Evolutionary conservation across 2,113 vertebrate genomes (phyloP).

Genomic region (Jacana jacana): DNA sequence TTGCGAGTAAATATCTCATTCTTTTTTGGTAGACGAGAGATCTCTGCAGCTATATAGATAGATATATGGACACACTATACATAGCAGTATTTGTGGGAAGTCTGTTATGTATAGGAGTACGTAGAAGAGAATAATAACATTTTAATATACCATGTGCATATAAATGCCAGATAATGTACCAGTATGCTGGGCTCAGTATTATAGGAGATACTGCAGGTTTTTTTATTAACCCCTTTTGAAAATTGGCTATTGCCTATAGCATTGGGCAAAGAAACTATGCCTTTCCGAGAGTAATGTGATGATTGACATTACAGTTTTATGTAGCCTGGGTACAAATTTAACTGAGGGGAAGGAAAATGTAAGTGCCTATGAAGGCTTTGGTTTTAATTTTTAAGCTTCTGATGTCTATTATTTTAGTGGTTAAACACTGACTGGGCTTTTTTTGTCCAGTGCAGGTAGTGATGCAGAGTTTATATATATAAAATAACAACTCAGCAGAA

Average conservation of each 20-base stretch:
- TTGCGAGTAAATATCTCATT: background rate
- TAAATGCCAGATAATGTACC: background rate
- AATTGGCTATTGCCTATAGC: background rate
- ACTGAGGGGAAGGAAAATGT: background rate
- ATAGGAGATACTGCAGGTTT: background rate
- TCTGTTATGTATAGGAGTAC: background rate
- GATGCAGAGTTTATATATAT: background rate
- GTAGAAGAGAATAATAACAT: background rate
- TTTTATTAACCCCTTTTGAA: background rate
- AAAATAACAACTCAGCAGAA: constrained; percentile 19
- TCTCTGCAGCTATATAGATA: background rate
- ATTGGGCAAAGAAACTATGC: background rate
- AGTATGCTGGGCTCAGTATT: background rate
- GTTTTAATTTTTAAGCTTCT: background rate
- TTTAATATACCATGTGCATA: background rate
- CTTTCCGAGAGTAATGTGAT: background rate
- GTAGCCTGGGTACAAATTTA: background rate
- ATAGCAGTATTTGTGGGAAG: background rate
- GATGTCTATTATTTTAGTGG: background rate
- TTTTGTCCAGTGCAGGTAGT: background rate
- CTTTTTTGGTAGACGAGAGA: background rate
- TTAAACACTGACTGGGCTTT: background rate
- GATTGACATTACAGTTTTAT: background rate
- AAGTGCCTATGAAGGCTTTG: background rate
- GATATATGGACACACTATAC: background rate